These are phyloP conservation scores for Mesembrinibis cayennensis DNA, from an alignment of 2,113 vertebrate species.

Conservation along the genomic window DNA sequence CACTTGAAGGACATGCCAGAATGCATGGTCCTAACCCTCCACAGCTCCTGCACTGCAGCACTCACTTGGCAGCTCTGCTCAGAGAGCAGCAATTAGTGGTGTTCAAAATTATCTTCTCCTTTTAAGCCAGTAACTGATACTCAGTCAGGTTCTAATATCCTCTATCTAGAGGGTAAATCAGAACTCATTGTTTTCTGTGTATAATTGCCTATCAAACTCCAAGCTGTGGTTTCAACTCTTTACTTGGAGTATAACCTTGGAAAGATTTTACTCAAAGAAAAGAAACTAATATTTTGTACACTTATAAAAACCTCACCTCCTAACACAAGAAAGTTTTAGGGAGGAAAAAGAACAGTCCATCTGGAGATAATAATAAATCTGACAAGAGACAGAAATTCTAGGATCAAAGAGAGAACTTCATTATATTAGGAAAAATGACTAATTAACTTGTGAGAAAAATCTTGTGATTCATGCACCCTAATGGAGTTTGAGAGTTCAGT, in stretches of 20 bases:
- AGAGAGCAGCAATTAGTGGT: not conserved
- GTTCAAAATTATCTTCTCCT: not conserved
- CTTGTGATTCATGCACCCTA: constrained; percentile 25
- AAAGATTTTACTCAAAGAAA: not conserved
- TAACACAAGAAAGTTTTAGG: not conserved
- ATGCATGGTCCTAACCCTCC: fast-evolving
- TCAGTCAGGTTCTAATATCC: not conserved
- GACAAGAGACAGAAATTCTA: not conserved
- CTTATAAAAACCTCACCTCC: not conserved
- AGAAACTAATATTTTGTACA: not conserved
- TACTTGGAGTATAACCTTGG: not conserved
- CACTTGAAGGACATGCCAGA: fast-evolving
- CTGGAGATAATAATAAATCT: constrained; percentile 3
- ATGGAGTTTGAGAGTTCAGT: constrained; percentile 11
- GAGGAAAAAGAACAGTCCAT: not conserved
- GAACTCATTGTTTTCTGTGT: not conserved
- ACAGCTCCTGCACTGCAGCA: not conserved
- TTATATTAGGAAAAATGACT: constrained; percentile 32
- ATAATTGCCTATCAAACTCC: not conserved
- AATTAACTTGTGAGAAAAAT: constrained; percentile 48
- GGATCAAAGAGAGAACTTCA: constrained; percentile 38
- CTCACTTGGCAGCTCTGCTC: not conserved
- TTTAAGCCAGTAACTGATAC: not conserved
- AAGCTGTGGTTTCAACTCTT: not conserved
- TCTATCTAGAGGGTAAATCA: not conserved